A percentile compares a stretch with the other conserved stretches of the same genome.
Evolutionary conservation across 2,888 invertebrate species (phyloP).

Genomic region (Druceiella hillmani): DNA sequence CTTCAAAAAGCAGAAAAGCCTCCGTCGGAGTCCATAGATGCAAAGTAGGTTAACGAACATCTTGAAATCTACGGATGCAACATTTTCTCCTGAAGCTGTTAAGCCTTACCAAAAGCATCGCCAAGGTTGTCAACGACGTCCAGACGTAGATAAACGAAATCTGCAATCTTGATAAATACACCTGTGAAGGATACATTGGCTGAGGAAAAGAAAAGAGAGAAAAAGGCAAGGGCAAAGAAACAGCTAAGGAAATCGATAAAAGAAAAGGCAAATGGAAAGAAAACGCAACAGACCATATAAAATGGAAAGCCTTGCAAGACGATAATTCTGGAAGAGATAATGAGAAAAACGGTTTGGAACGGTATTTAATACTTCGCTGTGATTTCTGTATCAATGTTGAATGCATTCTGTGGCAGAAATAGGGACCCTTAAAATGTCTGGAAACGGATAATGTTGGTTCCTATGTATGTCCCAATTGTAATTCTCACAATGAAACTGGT

Average conservation of each 20-base stretch:
- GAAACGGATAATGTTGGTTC: neutral
- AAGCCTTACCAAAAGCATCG: neutral
- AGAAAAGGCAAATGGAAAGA: neutral
- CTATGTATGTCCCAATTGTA: neutral
- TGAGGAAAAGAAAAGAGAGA: neutral
- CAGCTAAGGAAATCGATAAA: neutral
- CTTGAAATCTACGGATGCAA: neutral
- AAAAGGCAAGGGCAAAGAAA: neutral
- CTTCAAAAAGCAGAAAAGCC: neutral
- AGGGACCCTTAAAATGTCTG: neutral
- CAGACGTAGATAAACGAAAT: neutral
- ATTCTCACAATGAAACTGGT: neutral
- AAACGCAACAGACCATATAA: neutral
- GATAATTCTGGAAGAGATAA: neutral
- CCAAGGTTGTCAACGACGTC: neutral
- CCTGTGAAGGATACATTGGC: neutral
- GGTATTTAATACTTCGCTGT: neutral
- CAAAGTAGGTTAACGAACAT: too few species aligned
- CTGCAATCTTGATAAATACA: neutral
- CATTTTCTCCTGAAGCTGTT: constrained; percentile 1
- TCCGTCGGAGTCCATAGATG: neutral
- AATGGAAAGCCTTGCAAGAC: neutral
- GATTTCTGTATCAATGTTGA: neutral
- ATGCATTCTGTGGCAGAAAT: neutral
- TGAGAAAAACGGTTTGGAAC: neutral